Evolutionary conservation across 2,113 vertebrate species (phyloP).

Genomic region (Promerops cafer): DNA sequence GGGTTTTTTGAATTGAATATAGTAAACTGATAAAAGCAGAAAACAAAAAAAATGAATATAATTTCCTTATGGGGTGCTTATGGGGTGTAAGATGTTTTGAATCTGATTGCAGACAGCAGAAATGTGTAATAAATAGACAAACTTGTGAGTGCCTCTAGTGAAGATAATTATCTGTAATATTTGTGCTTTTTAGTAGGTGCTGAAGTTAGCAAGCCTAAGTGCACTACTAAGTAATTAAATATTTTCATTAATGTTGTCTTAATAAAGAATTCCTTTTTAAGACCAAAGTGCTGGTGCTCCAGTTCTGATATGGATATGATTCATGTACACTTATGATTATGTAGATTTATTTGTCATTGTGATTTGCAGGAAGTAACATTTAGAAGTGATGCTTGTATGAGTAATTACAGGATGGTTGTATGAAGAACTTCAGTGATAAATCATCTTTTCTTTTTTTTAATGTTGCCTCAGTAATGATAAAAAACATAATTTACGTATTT

Average conservation of each 20-base stretch:
- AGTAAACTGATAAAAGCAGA: neutral
- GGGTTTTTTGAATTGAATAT: neutral
- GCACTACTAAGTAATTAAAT: neutral
- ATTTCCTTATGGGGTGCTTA: neutral
- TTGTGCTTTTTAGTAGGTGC: neutral
- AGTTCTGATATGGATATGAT: neutral
- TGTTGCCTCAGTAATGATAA: neutral
- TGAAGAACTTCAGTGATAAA: neutral
- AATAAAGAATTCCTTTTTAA: neutral
- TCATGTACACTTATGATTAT: neutral
- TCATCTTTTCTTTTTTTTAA: neutral
- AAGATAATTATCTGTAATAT: neutral
- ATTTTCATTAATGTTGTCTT: neutral
- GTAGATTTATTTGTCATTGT: neutral
- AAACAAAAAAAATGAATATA: neutral
- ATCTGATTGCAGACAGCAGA: neutral
- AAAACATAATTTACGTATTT: neutral
- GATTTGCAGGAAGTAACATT: slow-evolving; percentile 6
- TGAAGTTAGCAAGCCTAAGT: neutral
- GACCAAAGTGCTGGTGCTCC: neutral
- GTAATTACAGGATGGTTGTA: neutral
- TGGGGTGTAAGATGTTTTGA: neutral
- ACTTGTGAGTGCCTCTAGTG: neutral
- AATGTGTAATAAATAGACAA: neutral
- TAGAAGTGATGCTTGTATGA: neutral